Evolutionary conservation across 2,113 vertebrate genomes (phyloP).

Genomic region (Neolamprologus fasciatus): DNA sequence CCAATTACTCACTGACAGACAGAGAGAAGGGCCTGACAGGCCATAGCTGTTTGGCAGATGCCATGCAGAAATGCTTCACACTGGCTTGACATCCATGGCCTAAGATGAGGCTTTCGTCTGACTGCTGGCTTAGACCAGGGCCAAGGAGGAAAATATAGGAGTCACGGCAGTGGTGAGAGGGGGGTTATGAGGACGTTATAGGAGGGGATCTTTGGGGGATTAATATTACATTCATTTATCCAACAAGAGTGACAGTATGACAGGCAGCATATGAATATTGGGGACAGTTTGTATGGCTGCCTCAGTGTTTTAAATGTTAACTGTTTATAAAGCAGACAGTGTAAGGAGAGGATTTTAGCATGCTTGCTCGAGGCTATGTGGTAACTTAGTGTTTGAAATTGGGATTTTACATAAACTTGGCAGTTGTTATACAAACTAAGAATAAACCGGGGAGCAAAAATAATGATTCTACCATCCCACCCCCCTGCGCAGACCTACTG

Average conservation of each 20-base stretch:
- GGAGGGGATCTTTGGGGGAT: conserved; percentile 12
- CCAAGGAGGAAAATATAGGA: conserved; percentile 56
- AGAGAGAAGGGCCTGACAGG: conserved; percentile 63
- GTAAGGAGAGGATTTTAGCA: conserved; percentile 3
- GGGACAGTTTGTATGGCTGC: conserved; percentile 34
- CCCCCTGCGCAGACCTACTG: neutral
- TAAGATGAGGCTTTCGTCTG: conserved; percentile 47
- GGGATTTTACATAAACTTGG: conserved; percentile 40
- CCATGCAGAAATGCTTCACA: conserved; percentile 61
- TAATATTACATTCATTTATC: conserved; percentile 60
- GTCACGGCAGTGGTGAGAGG: conserved; percentile 19
- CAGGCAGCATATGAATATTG: conserved; percentile 44
- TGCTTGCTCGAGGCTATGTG: conserved; percentile 32
- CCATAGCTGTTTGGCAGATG: conserved; percentile 71
- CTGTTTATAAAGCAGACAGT: conserved; percentile 39
- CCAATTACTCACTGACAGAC: conserved; percentile 73
- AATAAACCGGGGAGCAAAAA: conserved; percentile 33
- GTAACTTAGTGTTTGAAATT: conserved; percentile 37
- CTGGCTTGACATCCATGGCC: conserved; percentile 37
- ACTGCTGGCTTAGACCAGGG: conserved; percentile 62
- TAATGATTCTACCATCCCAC: conserved; percentile 1
- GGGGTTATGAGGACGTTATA: neutral
- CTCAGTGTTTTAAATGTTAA: conserved; percentile 34
- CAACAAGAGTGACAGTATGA: conserved; percentile 40
- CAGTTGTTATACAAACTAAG: conserved; percentile 36